Conservation (phyloP, 1,140 invertebrate genomes). For the Eurosta solidaginis region DNA sequence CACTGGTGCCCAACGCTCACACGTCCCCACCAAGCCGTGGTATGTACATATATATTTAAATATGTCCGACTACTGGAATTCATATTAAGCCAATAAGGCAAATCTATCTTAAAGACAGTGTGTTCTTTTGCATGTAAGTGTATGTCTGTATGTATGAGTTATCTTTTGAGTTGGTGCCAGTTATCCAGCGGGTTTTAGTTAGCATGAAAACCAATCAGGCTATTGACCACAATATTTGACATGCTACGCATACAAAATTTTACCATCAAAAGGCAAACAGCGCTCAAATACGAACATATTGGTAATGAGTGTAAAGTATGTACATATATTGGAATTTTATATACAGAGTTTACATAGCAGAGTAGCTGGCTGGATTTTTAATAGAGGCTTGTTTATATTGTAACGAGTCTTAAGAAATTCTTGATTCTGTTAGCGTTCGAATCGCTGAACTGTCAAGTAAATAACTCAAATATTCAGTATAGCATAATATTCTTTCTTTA, state of each 20-base stretch:
- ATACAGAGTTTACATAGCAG: too few species aligned
- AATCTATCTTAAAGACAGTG: slow-evolving; percentile 6
- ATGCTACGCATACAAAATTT: slow-evolving; percentile 59
- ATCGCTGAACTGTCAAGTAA: too few species aligned
- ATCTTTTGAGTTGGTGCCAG: not conserved
- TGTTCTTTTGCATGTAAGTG: not conserved
- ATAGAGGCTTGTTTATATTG: too few species aligned
- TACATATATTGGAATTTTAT: too few species aligned
- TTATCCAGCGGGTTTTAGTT: slow-evolving; percentile 14
- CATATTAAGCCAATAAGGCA: not conserved
- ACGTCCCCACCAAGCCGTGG: too few species aligned
- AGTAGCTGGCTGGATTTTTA: too few species aligned
- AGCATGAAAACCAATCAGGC: slow-evolving; percentile 58
- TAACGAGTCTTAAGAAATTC: too few species aligned
- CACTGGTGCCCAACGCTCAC: not conserved
- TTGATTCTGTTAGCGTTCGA: too few species aligned
- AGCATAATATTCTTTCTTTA: too few species aligned
- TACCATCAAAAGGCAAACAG: slow-evolving; percentile 30
- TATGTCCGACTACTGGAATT: slow-evolving; percentile 12
- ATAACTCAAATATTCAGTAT: too few species aligned
- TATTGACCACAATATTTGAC: slow-evolving; percentile 59
- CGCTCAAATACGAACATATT: not conserved
- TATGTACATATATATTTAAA: not conserved
- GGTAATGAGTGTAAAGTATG: not conserved
- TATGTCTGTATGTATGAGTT: not conserved